These are phyloP conservation scores for Porites divaricata DNA, from an alignment of 92 coral and sea anemone genomes.

Conservation along the genomic window DNA sequence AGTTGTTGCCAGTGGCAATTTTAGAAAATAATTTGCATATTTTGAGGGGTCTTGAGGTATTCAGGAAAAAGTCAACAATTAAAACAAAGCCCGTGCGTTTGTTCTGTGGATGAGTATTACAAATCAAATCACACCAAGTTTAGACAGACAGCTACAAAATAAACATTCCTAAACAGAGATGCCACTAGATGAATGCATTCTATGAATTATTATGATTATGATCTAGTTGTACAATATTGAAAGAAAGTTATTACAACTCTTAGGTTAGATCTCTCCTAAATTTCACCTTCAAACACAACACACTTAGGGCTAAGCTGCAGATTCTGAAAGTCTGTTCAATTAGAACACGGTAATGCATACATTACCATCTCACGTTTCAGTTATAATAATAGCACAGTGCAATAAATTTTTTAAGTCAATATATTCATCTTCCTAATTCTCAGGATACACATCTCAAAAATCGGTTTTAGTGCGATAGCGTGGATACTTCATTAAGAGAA, in stretches of 20 bases:
- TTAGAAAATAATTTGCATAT: neutral
- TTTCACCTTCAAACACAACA: neutral
- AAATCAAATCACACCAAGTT: conserved; percentile 28
- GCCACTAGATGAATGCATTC: neutral
- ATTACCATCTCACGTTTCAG: conserved; percentile 2
- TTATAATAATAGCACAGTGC: neutral
- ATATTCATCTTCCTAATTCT: conserved; percentile 11
- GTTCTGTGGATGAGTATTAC: conserved; percentile 21
- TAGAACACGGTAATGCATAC: neutral
- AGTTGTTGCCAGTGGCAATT: too few relatives aligned
- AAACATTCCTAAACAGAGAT: conserved; percentile 27
- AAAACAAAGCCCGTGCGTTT: conserved; percentile 9
- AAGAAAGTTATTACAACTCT: neutral
- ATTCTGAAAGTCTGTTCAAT: neutral
- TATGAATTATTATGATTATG: neutral
- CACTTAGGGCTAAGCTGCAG: neutral
- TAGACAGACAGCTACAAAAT: conserved; percentile 17
- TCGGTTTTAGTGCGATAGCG: neutral
- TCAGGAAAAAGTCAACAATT: conserved; percentile 30
- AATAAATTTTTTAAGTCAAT: conserved; percentile 4
- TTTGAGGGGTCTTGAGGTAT: conserved; percentile 15
- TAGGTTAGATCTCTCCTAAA: neutral
- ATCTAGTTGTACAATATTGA: conserved; percentile 19
- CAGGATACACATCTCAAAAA: conserved; percentile 6
- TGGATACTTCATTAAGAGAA: neutral